These are phyloP conservation scores for Tapirus indicus DNA, from an alignment of 2,797 vertebrate genomes.

Conservation along the genomic window DNA sequence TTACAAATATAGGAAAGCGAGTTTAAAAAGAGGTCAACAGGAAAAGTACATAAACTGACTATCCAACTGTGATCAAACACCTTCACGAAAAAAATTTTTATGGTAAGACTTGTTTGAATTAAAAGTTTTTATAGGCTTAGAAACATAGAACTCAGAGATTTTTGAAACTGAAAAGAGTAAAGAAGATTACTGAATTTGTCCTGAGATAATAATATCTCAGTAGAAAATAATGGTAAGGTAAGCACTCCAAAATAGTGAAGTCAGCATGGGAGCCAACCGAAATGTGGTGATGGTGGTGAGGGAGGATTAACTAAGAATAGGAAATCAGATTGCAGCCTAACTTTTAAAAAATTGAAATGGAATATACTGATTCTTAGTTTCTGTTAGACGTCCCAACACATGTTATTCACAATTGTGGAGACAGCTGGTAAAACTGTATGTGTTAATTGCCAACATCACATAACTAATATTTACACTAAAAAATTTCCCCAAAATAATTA, in stretches of 20 bases:
- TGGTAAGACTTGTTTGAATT: neutral
- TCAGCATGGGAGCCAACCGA: neutral
- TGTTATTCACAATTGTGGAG: neutral
- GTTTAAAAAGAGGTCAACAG: neutral
- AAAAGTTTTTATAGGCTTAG: neutral
- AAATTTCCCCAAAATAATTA: neutral
- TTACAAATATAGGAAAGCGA: neutral
- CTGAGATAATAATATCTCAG: neutral
- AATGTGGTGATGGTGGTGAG: neutral
- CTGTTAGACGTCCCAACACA: neutral
- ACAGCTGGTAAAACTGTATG: neutral
- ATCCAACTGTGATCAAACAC: neutral
- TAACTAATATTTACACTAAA: conserved; percentile 35
- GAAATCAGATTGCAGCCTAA: conserved; percentile 5
- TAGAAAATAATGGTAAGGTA: neutral
- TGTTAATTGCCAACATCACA: neutral
- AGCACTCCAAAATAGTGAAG: conserved; percentile 19
- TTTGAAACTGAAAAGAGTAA: neutral
- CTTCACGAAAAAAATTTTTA: neutral
- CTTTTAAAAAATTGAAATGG: neutral
- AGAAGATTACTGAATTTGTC: neutral
- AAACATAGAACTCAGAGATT: conserved; percentile 28
- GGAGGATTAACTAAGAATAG: neutral
- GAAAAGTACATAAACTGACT: neutral
- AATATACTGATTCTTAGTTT: neutral